Conservation (phyloP, 2,113 vertebrate species). For the Myanophis thanlyinensis region DNA sequence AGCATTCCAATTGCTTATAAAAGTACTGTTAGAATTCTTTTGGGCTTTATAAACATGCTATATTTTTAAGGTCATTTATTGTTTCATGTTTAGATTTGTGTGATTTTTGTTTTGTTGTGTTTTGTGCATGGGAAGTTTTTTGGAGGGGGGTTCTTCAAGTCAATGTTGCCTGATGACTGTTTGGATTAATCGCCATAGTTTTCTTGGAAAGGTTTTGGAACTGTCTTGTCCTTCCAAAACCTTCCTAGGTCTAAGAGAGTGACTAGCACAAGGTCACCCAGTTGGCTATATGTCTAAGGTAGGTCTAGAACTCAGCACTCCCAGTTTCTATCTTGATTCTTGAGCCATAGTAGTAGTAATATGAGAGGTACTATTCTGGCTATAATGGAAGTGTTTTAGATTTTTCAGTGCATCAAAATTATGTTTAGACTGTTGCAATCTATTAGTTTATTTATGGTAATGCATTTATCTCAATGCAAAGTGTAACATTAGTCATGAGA, state of each 20-base stretch:
- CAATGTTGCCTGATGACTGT: neutral
- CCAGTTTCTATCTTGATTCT: neutral
- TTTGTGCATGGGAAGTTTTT: neutral
- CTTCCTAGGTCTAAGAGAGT: neutral
- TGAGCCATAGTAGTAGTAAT: neutral
- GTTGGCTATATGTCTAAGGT: neutral
- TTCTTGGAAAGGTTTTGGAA: neutral
- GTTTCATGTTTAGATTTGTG: neutral
- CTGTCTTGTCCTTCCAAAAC: neutral
- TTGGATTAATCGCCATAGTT: neutral
- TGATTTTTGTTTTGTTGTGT: neutral
- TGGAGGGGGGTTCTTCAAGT: neutral
- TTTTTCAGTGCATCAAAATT: neutral
- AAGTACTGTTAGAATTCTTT: neutral
- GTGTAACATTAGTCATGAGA: conserved; percentile 4
- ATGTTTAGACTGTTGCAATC: neutral
- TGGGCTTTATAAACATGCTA: neutral
- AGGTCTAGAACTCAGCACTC: neutral
- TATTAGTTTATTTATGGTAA: neutral
- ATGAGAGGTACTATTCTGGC: too few relatives aligned
- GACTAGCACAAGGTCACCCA: neutral
- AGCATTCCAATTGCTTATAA: neutral
- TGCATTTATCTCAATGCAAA: neutral
- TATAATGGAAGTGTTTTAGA: neutral
- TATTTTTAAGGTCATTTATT: neutral